Evolutionary conservation across 35 echinoderm and acorn worm genomes (phyloP), one percentile per base, ranked within the genome.

Genomic region (Stichopus chloronotus): DNA sequence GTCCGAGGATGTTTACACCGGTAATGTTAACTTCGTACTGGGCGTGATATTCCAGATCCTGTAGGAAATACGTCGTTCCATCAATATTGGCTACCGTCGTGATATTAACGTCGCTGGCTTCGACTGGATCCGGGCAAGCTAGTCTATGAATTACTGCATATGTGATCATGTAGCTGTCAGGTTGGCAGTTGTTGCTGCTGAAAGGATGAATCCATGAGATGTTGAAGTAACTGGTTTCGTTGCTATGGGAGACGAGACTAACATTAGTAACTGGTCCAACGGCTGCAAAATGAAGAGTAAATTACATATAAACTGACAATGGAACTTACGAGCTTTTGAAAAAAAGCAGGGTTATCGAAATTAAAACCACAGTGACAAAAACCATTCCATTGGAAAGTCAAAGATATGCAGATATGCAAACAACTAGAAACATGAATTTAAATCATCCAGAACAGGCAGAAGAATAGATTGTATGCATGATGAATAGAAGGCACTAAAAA

Each of bases 1-100:
- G 54, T 58, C 82, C 82, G 16, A 85, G 13, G 22, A 9, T 17
- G 7, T 85, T 85, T 5, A 85, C 14, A 9, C 82, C 55, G 6
- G 82, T 85, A 19, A 85, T 85, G 55, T 85, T 85, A 21, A 85
- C 58, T 58, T 85, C 82, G 58, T 85, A 85, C 14, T 85, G 17
- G 19, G 82, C 55, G 57, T 85, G 24, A 6, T 22, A 85, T 2
- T 85, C 82, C 54, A 85, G 57, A 12, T 85, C 7, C 7, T 3
- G 14, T 55, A 85, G 7, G 55, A 85, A 17, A 20, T 58, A 58
- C 4, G 82, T 57, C 5, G 82, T 58, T 17, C 17, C 82, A 19
- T 8, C 11, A 8, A 59, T 58, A 2, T 58, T 56, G 17, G 4
- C n/a, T 14, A 19, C 14, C 3, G 9, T 12, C 24, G 7, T 25